Conservation (phyloP, 2,797 vertebrate genomes). For the Pseudochromis fuscus region DNA sequence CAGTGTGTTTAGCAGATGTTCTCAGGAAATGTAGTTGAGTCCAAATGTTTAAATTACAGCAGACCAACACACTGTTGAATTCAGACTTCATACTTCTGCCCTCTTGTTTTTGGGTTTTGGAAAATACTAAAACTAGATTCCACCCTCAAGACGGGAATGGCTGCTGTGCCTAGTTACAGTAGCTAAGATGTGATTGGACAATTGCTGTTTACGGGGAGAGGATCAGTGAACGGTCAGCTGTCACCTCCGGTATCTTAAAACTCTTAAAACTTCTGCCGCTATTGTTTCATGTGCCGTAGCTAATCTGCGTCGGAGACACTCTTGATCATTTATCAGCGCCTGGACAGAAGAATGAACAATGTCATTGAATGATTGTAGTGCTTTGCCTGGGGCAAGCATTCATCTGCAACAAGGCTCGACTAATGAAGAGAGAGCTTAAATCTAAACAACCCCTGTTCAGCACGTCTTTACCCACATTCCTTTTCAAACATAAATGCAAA, state of each 20-base stretch:
- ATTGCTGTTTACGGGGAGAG: background rate
- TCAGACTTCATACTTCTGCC: no score
- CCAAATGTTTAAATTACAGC: no score
- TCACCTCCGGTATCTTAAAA: slow-evolving; percentile 24
- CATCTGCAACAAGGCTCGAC: slow-evolving; percentile 46
- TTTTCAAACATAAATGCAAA: slow-evolving; percentile 43
- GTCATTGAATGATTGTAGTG: slow-evolving; percentile 53
- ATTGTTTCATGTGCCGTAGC: slow-evolving; percentile 2
- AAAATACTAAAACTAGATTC: no score
- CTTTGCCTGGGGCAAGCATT: slow-evolving; percentile 32
- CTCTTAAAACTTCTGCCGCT: background rate
- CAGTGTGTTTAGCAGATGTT: no score
- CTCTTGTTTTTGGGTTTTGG: no score
- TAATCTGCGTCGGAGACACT: slow-evolving; percentile 28
- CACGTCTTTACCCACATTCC: slow-evolving; percentile 34
- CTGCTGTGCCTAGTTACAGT: background rate
- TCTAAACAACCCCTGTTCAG: slow-evolving; percentile 37
- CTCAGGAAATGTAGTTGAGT: no score
- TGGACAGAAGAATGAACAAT: slow-evolving; percentile 38
- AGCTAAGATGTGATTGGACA: background rate
- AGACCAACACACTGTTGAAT: no score
- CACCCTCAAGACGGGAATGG: background rate
- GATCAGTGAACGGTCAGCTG: slow-evolving; percentile 23
- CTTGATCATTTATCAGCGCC: slow-evolving; percentile 42
- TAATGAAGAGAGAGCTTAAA: slow-evolving; percentile 65